Percentiles rank a stretch among this genome's conserved stretches.
phyloP scores from a whole-genome alignment of 2,888 invertebrate genomes.

The Embidobia sp. region DNA sequence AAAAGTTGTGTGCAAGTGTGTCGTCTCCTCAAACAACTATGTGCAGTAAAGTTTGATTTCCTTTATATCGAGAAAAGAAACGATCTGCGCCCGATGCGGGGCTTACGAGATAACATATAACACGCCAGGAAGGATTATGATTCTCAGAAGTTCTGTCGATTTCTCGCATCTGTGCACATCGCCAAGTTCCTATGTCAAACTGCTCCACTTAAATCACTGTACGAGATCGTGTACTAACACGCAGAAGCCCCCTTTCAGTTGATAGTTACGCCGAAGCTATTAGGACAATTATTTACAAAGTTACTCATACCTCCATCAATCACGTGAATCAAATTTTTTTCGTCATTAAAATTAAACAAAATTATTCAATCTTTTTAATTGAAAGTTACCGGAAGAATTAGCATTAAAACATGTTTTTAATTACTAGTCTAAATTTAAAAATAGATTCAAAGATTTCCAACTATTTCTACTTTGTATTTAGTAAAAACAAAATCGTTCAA shows the following conservation, averaged over 20 bases:
- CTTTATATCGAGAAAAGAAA: constrained; percentile 59
- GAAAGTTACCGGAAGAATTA: too few relatives aligned
- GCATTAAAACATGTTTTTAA: too few relatives aligned
- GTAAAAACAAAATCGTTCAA: too few relatives aligned
- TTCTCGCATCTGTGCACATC: constrained; percentile 80
- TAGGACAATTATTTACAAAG: constrained; percentile 48
- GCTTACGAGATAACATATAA: constrained; percentile 60
- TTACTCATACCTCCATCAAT: constrained; percentile 34
- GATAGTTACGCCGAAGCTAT: constrained; percentile 58
- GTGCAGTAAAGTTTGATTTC: constrained; percentile 54
- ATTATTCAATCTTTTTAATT: neutral
- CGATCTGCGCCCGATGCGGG: constrained; percentile 56
- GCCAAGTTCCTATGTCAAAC: constrained; percentile 78
- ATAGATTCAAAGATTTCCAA: too few relatives aligned
- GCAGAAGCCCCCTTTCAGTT: constrained; percentile 37
- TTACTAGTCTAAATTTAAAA: too few relatives aligned
- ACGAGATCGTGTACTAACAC: constrained; percentile 62
- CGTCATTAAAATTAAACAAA: too few relatives aligned
- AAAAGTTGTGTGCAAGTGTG: too few relatives aligned
- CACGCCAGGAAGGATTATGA: constrained; percentile 69
- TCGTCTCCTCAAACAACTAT: constrained; percentile 41
- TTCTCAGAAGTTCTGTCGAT: constrained; percentile 79
- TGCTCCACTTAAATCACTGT: constrained; percentile 78
- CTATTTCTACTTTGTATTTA: too few relatives aligned
- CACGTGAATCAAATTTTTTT: neutral